Percentiles rank a stretch among this genome's conserved stretches.
Evolutionary conservation across 2,797 vertebrate species (phyloP).

Genomic region (Cuniculus paca): DNA sequence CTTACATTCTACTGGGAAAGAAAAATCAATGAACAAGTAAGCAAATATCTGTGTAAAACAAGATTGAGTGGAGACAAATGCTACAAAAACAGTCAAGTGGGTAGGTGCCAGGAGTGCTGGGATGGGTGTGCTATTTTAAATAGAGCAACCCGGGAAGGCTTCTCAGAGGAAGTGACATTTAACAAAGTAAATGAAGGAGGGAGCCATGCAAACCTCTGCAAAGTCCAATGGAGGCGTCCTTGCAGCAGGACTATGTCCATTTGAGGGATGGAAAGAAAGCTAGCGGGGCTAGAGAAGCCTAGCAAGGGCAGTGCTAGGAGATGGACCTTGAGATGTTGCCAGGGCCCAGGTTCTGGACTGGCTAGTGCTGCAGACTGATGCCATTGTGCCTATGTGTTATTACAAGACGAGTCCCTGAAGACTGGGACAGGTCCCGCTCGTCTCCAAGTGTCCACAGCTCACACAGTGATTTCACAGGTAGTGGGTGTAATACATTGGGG

Average conservation of each 20-base stretch:
- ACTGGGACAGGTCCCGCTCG: background rate
- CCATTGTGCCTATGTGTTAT: background rate
- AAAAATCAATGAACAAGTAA: background rate
- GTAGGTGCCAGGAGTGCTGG: too few relatives aligned
- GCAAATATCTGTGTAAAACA: background rate
- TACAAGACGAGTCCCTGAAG: background rate
- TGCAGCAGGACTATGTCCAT: background rate
- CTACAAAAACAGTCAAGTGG: background rate
- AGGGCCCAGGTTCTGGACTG: background rate
- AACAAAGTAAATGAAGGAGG: slow-evolving; percentile 3
- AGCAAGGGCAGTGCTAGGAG: background rate
- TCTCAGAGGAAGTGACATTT: background rate
- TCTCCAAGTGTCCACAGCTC: background rate
- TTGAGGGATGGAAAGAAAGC: background rate
- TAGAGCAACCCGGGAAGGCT: background rate
- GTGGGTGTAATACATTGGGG: background rate
- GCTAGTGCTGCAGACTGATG: background rate
- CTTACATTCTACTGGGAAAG: background rate
- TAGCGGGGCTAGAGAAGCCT: background rate
- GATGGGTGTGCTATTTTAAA: background rate
- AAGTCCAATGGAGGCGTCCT: background rate
- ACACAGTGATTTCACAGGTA: background rate
- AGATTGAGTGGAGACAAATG: background rate
- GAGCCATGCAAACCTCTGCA: background rate
- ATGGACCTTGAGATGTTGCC: background rate